Evolutionary conservation across 2,797 vertebrate genomes (phyloP).

Genomic region (Buphagus erythrorhynchus): DNA sequence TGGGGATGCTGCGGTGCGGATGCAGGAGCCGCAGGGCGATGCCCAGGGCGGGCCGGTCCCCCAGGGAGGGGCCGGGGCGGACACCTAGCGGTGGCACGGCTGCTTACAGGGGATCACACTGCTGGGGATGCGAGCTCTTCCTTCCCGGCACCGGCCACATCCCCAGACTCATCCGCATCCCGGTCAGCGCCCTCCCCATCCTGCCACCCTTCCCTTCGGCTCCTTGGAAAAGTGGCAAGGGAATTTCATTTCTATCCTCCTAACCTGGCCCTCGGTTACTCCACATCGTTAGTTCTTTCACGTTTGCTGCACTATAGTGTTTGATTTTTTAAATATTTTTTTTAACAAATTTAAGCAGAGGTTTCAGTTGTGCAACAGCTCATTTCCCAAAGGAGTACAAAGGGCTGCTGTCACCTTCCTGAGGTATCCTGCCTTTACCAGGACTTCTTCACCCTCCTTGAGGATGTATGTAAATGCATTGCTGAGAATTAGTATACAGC

Average conservation of each 20-base stretch:
- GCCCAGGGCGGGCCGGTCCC: not conserved
- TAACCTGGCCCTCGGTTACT: not conserved
- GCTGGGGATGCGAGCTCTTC: not conserved
- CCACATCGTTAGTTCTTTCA: not conserved
- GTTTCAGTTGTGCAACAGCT: not conserved
- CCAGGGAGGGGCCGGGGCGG: not conserved
- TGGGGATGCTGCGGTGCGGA: too few species aligned
- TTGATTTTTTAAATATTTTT: not conserved
- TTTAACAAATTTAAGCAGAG: not conserved
- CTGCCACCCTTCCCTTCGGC: not conserved
- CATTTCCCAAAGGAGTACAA: not conserved
- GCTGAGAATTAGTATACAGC: not conserved
- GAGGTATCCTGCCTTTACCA: not conserved
- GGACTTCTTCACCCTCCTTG: not conserved
- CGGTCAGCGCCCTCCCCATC: rapidly evolving
- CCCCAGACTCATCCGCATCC: rapidly evolving
- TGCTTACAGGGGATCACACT: not conserved
- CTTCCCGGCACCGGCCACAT: not conserved
- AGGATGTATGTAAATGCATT: not conserved
- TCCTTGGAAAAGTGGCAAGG: not conserved
- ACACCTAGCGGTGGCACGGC: not conserved
- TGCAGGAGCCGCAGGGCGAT: not conserved
- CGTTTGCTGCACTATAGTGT: not conserved
- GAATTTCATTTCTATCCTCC: not conserved
- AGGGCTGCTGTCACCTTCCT: not conserved